Conservation (phyloP, 2,797 vertebrate species). For the Phataginus tetradactyla region DNA sequence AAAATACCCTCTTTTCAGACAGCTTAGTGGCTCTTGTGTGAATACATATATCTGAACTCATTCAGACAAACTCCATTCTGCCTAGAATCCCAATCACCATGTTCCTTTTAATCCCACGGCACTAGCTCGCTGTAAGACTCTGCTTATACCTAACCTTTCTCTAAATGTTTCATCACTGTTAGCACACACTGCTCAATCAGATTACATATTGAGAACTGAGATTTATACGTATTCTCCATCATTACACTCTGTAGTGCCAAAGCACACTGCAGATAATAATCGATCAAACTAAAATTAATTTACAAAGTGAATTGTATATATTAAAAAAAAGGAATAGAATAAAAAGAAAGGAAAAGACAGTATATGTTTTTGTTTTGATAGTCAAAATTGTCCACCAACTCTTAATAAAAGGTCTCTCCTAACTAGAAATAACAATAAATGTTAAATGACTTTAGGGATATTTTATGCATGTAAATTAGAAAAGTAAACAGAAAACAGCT, state of each 20-base stretch:
- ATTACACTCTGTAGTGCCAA: neutral
- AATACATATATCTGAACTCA: constrained; percentile 23
- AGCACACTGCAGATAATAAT: neutral
- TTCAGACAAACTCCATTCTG: neutral
- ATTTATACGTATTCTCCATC: neutral
- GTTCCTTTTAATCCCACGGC: neutral
- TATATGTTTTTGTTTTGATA: neutral
- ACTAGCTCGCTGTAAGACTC: neutral
- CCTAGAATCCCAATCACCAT: neutral
- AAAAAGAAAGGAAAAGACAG: constrained; percentile 37
- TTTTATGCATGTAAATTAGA: neutral
- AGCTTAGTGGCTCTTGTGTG: neutral
- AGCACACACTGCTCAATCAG: neutral
- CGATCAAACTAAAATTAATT: constrained; percentile 31
- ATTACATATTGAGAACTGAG: neutral
- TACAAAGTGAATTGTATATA: neutral
- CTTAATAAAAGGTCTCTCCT: constrained; percentile 49
- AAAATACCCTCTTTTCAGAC: constrained; percentile 17
- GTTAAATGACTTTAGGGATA: neutral
- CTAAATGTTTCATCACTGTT: neutral
- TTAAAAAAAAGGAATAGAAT: neutral
- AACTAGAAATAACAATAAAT: constrained; percentile 46
- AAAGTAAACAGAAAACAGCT: constrained; percentile 42
- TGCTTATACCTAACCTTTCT: neutral
- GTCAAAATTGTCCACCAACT: constrained; percentile 25